Conservation (phyloP, 2,888 invertebrate genomes). For the Hanleya hanleyi region DNA sequence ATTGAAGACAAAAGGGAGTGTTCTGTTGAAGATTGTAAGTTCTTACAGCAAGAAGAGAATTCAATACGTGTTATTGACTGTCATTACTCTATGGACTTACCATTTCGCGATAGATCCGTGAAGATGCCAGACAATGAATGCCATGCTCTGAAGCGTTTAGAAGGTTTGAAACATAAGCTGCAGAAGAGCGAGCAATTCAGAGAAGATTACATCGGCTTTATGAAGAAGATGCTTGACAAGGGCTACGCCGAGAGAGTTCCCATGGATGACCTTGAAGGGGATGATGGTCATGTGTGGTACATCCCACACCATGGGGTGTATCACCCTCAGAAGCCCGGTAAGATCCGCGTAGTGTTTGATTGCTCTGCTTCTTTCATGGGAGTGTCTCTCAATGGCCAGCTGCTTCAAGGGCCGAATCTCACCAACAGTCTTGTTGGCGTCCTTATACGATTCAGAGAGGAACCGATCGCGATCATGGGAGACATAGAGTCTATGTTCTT, state of each 20-base stretch:
- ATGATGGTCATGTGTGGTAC: slow-evolving; percentile 32
- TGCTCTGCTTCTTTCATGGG: slow-evolving; percentile 32
- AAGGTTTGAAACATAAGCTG: slow-evolving; percentile 5
- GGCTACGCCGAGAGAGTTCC: no score
- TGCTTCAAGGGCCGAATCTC: slow-evolving; percentile 42
- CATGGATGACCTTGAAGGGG: background rate
- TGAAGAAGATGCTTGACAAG: slow-evolving; percentile 20
- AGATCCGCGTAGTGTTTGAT: slow-evolving; percentile 34
- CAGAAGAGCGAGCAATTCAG: background rate
- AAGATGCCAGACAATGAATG: background rate
- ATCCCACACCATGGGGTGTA: slow-evolving; percentile 20
- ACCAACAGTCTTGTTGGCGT: slow-evolving; percentile 41
- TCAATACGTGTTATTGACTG: background rate
- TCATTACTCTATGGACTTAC: background rate
- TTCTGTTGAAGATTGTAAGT: background rate
- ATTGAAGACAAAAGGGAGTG: background rate
- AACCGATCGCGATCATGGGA: slow-evolving; percentile 34
- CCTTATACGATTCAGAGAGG: slow-evolving; percentile 36
- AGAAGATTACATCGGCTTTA: slow-evolving; percentile 20
- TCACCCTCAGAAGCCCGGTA: slow-evolving; percentile 30
- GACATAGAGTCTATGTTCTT: slow-evolving; percentile 38
- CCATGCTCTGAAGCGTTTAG: background rate
- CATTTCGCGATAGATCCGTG: background rate
- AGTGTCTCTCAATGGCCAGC: slow-evolving; percentile 32
- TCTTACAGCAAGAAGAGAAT: background rate